Evolutionary conservation across 2,797 vertebrate species (phyloP), one percentile per base, ranked within the genome.

Genomic region (Rhinella marina): DNA sequence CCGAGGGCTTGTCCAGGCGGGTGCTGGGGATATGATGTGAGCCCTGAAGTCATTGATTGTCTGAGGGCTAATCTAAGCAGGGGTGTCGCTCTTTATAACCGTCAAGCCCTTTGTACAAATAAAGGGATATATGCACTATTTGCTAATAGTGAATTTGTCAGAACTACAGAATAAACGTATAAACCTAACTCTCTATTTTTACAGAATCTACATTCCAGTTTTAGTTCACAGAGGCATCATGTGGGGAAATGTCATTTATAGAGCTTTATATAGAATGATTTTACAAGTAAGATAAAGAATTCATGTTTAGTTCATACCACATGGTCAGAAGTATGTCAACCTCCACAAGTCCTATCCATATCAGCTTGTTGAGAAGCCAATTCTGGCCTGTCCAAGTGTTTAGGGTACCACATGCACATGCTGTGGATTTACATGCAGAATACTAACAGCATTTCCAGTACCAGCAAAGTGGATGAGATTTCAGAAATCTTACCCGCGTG

Each of bases 111-210:
- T 19, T 23, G 32, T 76, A 52, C 3, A 52, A 86, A 79, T 93
- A 94, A 93, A 92, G 94, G 94, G 92, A 94, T 29, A 93, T 90
- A 91, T 93, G 92, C 92, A 94, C 93, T 91, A 92, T 92, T 92
- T 92, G 72, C 84, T 90, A 90, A 86, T 90, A 19, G n/a, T n/a
- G n/a, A n/a, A 92, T 82, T 90, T 90, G 82, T 91, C 90, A 87
- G 89, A 89, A 91, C 84, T 93, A 92, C 91, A 92, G 91, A 89
- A 90, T 91, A 92, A 88, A 66, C 92, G 90, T 86, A 91, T 94
- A 94, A 89, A 94, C 91, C 90, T 92, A 92, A 87, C 91, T 90
- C 91, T 90, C 57, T 93, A 95, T 95, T 95, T 93, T 94, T 75
- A 75, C 72, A 92, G 93, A 93, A 93, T 93, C 52, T 12, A 90